Evolutionary conservation across 2,888 invertebrate species (phyloP).

Genomic region (Xylota segnis): DNA sequence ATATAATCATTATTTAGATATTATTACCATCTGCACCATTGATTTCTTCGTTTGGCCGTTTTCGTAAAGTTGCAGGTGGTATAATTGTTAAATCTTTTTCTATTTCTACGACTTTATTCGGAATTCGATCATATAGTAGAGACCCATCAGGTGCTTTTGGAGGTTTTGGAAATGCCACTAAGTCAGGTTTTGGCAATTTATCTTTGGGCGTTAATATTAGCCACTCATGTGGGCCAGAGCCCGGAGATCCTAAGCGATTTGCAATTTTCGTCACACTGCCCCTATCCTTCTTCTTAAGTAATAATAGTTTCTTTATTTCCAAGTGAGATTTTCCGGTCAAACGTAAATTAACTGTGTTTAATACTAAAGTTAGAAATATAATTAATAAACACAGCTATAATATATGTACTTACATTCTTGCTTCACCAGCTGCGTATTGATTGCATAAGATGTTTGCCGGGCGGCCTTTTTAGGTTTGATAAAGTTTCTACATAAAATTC

Average conservation of each 20-base stretch:
- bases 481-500: constrained; percentile 93
- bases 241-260: constrained; percentile 88
- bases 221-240: constrained; percentile 86
- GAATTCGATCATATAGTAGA: constrained; percentile 93
- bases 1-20: background rate
- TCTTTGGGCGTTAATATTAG: constrained; percentile 84
- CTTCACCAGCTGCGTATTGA: constrained; percentile 92
- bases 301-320: constrained; percentile 86
- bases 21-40: constrained; percentile 83
- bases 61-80: constrained; percentile 88
- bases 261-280: constrained; percentile 90
- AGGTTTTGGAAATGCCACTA: constrained; percentile 95
- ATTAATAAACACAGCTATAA: background rate
- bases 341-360: constrained; percentile 85
- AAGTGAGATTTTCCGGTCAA: constrained; percentile 86
- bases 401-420: constrained; percentile 90
- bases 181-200: constrained; percentile 91
- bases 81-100: constrained; percentile 88
- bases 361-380: background rate
- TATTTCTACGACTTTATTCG: constrained; percentile 89
- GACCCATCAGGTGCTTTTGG: constrained; percentile 96
- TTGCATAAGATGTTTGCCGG: constrained; percentile 92
- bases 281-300: constrained; percentile 86
- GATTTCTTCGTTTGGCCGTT: constrained; percentile 94
- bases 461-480: constrained; percentile 94